Conservation (phyloP, 2,888 invertebrate species). For the Mesochorus sp. region DNA sequence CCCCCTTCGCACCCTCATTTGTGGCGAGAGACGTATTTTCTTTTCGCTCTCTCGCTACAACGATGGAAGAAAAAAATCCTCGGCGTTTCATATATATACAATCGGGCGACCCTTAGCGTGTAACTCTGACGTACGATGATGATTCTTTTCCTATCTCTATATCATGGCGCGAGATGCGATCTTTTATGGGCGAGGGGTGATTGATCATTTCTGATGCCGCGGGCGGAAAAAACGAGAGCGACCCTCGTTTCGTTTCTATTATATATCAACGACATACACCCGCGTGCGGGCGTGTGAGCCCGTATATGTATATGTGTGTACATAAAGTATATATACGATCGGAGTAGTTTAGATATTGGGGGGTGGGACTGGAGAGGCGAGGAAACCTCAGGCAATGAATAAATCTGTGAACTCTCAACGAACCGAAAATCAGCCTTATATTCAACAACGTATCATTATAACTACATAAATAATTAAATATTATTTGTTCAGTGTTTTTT, state of each 20-base stretch:
- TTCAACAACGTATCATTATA: conserved; percentile 12
- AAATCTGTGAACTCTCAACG: conserved; percentile 28
- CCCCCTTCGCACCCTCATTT: no score
- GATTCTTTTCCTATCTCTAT: not conserved
- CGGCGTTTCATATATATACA: conserved; percentile 11
- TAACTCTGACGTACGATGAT: conserved; percentile 27
- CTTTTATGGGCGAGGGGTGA: conserved; percentile 40
- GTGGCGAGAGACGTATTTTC: no score
- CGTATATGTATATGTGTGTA: not conserved
- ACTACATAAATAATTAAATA: conserved; percentile 31
- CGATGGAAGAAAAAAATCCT: not conserved
- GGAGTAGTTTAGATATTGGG: no score
- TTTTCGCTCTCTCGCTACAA: not conserved
- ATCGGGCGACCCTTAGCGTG: not conserved
- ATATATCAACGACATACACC: conserved; percentile 8
- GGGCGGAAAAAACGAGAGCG: not conserved
- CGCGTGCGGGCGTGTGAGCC: not conserved
- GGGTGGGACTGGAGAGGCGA: not conserved
- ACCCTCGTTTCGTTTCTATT: conserved; percentile 48
- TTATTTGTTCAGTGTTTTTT: not conserved
- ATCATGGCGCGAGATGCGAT: conserved; percentile 34
- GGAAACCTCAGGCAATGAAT: conserved; percentile 34
- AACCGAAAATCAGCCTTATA: conserved; percentile 13
- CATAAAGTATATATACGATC: not conserved
- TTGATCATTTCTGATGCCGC: conserved; percentile 29